These are phyloP conservation scores for Calameuta filiformis DNA, from an alignment of 2,888 invertebrate species.

Conservation along the genomic window DNA sequence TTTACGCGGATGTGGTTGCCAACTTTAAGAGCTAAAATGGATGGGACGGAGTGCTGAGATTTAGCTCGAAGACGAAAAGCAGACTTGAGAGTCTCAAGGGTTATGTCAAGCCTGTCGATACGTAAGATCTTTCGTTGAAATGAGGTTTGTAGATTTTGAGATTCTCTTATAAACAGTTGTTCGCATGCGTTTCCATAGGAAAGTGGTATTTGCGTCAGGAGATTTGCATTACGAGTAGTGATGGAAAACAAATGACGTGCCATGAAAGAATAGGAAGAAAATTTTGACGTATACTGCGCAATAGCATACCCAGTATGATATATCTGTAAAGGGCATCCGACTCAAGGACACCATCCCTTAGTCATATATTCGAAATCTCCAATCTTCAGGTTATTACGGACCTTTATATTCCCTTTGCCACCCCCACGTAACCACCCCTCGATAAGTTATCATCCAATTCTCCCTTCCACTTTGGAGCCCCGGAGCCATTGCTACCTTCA, in stretches of 20 bases:
- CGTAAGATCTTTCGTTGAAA: not conserved
- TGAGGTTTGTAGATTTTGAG: not conserved
- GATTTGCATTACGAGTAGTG: not conserved
- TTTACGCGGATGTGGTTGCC: not conserved
- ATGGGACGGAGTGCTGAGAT: not conserved
- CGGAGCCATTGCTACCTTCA: not conserved
- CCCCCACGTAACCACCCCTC: not conserved
- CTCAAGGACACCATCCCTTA: not conserved
- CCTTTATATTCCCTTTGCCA: conserved; percentile 1
- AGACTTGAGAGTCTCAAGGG: not conserved
- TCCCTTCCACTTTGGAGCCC: not conserved
- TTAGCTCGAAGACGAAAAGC: not conserved
- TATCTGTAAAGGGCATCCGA: not conserved
- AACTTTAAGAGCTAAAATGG: not conserved
- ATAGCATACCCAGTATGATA: not conserved
- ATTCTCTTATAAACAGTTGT: not conserved
- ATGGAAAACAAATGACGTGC: not conserved
- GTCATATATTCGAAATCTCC: not conserved
- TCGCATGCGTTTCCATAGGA: not conserved
- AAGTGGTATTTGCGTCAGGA: not conserved
- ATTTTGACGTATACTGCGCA: not conserved
- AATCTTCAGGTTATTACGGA: conserved; percentile 3
- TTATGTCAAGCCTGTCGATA: not conserved
- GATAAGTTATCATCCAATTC: conserved; percentile 7
- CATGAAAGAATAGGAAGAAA: not conserved